Evolutionary conservation across 37 sponge, comb jelly and placozoan genomes (phyloP), one percentile per base, ranked within the genome.

Genomic region (Crambe crambe): DNA sequence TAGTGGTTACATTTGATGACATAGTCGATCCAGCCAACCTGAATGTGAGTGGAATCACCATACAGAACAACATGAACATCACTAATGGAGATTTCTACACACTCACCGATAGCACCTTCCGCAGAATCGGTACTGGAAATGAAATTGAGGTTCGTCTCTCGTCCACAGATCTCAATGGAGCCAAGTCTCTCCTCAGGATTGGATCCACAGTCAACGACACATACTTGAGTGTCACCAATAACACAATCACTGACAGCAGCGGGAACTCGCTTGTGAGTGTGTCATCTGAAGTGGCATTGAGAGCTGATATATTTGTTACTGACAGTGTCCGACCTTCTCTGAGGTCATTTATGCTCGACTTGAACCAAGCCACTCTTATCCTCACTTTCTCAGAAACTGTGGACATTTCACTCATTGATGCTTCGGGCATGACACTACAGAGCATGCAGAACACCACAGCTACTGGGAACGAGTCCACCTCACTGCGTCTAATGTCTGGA

Each of bases 1-100:
- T 96, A 29, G 72, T 29, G 20, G 86, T 96, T 27, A 85, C 85
- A 0, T 93, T 96, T 62, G 74, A 83, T 86, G 93, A 96, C 77
- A 73, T 86, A 58, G 83, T 96, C 44, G 79, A 87, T 72, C 79
- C 76, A 30, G 39, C 60, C 5, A 70, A 81, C 2, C 78, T 94
- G 54, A 85, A 88, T 73, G 73, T 81, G 1, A 59, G 70, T 74
- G 89, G 85, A 18, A 74, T 96, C 54, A 78, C 91, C 21, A 43
- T 93, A 22, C 93, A 89, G 63, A 92, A 75, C 37, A 26, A 38
- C 26, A 40, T 36, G 3, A 81, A 72, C 29, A 29, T 81, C 26
- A 43, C 78, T 21, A 75, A 67, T 30, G 89, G 89, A 43, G 80
- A 73, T 3, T 74, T 84, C 72, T 87, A 92, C 56, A 80, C 89